phyloP scores from a whole-genome alignment of 2,113 vertebrate genomes.

The Amphiprion ocellaris region DNA sequence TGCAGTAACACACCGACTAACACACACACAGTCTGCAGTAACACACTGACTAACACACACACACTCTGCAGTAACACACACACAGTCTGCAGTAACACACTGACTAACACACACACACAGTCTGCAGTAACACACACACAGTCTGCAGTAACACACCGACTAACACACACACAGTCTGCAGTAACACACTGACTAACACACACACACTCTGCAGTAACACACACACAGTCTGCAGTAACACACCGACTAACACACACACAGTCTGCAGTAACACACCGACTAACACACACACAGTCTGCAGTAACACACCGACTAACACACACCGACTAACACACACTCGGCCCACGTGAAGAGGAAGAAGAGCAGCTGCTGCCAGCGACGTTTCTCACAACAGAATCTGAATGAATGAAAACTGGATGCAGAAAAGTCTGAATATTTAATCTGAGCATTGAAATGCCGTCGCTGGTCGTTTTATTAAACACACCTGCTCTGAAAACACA shows the following conservation, averaged over 20 bases:
- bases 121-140: no score
- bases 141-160: conserved; percentile 12
- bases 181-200: conserved; percentile 28
- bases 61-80: conserved; percentile 41
- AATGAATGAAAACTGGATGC: conserved; percentile 51
- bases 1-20: conserved; percentile 28
- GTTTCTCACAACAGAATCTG: conserved; percentile 67
- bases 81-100: not conserved
- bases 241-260: conserved; percentile 60
- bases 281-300: not conserved
- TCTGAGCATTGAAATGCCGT: no score
- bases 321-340: conserved; percentile 40
- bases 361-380: conserved; percentile 58
- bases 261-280: no score
- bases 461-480: no score
- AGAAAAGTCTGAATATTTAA: not conserved
- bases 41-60: conserved; percentile 32
- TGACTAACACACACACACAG: no score
- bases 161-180: conserved; percentile 46
- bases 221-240: conserved; percentile 14
- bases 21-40: conserved; percentile 8
- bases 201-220: no score
- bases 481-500: not conserved
- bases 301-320: conserved; percentile 34
- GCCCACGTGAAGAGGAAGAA: conserved; percentile 53